Base-by-base conservation (phyloP, 2,888 invertebrate genomes). In the Tipula unca region DNA sequence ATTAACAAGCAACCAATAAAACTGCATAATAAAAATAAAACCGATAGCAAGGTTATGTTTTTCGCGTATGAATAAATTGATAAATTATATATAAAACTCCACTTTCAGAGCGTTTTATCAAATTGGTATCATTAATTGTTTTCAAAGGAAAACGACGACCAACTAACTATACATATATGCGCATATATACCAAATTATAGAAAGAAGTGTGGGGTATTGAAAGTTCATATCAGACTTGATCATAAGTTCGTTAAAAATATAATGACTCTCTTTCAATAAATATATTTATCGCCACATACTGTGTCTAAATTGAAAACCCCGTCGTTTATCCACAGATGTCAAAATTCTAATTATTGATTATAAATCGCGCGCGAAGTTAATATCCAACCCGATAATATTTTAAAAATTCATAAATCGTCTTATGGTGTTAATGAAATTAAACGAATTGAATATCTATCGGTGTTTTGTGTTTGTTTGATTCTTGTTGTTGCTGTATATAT, bases 391-490 rank as follows among this genome's bases (percentile, higher is more conserved):
- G 69, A 69, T 69, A 69, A 48, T 25, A 25, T 25, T 69, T 69
- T 69, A 25, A 69, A 69, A 25, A 69, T 69, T 69, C 69, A 69
- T 69, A 69, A 69, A 69, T 69, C 69, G 69, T 69, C 69, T 69
- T 69, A 69, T 25, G 69, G 69, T 69, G 69, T 69, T 69, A 69
- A 69, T 69, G 69, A 69, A 69, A 69, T 69, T 69, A 69, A 69
- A 69, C 69, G 69, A 69, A 69, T 69, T 69, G 69, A 10, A 20
- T 69, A 69, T 69, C 69, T 69, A 69, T 69, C 69, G 69, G 69
- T 69, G 25, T 69, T 69, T 69, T 69, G 69, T 69, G 69, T 69
- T 69, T 69, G 25, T 69, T 69, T 69, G 69, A 69, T 3, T 69
- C 25, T 69, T 25, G 25, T 2, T 25, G 25, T 69, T 69, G 69